Evolutionary conservation across 64 coral and sea anemone species (phyloP), one percentile per base, ranked within the genome.

Genomic region (Stichodactyla mertensii): DNA sequence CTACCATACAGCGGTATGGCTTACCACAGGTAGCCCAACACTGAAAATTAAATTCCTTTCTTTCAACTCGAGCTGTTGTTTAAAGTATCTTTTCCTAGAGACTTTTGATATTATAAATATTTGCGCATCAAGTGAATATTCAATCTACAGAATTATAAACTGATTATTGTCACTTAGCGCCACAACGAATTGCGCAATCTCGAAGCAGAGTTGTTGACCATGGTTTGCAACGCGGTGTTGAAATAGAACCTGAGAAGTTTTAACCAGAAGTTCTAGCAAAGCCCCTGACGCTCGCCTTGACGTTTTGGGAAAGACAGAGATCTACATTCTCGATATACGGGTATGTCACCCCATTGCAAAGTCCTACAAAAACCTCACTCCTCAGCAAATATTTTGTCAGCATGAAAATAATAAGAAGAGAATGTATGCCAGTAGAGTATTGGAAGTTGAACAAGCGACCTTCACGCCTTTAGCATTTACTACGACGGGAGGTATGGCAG

Each of bases 381-480:
- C 16, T 51, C 36, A 31, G 28, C 28, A 31, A 31, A 31, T 31
- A 31, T 31, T 31, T 31, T 1, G 28, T 1, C 28, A 31, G 71
- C 45, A 54, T 51, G 28, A 87, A 60, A 87, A 12, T 36, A 4
- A 54, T 14, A 64, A 28, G 36, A 31, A 36, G 26, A 67, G 28
- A 31, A 31, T 31, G 28, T 31, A 31, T 31, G 28, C 28, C 28
- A 31, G 7, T 27, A 52, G 85, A 45, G 64, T 87, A 14, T 28
- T 71, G 64, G 62, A 87, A 53, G 64, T 87, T 31, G 60, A 77
- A 15, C 23, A 67, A 58, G 85, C 26, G 45, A 84, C 82, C 28
- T 52, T 83, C 14, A 52, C 31, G 55, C 89, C 82, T 77, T 62
- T 90, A 27, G 82, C 77, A 85, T 90, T 90, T 51, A 90, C 89